Evolutionary conservation across 2,888 invertebrate species (phyloP).

Genomic region (Sarcophaga caerulescens): DNA sequence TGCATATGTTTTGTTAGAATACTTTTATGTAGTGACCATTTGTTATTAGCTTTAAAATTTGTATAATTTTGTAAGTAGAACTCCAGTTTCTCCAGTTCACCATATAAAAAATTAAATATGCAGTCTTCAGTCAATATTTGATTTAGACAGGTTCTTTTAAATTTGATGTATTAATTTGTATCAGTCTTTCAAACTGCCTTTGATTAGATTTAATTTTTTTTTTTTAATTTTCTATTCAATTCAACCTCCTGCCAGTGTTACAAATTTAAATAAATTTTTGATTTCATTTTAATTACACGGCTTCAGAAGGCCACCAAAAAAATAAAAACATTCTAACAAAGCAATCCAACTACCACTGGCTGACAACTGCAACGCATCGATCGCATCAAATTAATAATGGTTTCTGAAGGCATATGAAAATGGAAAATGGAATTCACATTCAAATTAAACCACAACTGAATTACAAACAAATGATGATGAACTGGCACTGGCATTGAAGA

Average conservation of each 20-base stretch:
- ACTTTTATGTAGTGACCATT: too few species aligned
- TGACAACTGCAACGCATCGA: not conserved
- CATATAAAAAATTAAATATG: too few species aligned
- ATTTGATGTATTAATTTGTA: constrained; percentile 16
- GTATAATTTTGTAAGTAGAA: too few species aligned
- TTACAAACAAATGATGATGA: not conserved
- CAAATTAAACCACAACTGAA: not conserved
- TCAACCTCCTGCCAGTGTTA: constrained; percentile 74
- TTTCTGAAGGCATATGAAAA: not conserved
- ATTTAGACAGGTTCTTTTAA: not conserved
- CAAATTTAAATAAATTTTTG: constrained; percentile 79
- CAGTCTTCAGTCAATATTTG: too few species aligned
- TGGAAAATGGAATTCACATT: constrained; percentile 9
- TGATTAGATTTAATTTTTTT: not conserved
- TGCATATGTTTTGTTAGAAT: too few species aligned
- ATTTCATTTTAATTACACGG: constrained; percentile 78
- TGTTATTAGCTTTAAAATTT: too few species aligned
- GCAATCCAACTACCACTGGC: constrained; percentile 30
- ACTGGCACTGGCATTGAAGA: not conserved
- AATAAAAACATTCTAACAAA: not conserved
- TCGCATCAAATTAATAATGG: constrained; percentile 20
- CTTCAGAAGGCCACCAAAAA: constrained; percentile 42
- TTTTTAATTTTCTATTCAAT: not conserved
- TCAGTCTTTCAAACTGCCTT: not conserved
- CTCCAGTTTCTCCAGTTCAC: too few species aligned